Evolutionary conservation across 2,113 vertebrate genomes (phyloP).

Genomic region (Neolamprologus hecqui): DNA sequence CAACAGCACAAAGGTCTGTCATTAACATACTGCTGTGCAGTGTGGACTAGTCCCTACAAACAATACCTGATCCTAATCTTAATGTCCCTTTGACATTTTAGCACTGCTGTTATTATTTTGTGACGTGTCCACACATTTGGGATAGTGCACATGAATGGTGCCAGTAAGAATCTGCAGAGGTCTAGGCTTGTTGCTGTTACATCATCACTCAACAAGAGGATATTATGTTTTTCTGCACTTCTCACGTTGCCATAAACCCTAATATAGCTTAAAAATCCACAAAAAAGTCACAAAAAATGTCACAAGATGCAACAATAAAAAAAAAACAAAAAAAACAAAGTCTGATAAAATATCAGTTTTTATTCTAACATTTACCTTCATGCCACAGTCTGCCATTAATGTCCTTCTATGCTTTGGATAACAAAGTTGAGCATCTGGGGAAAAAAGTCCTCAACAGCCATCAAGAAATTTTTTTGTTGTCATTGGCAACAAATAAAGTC

Average conservation of each 20-base stretch:
- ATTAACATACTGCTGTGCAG: background rate
- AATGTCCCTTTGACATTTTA: background rate
- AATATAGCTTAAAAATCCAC: background rate
- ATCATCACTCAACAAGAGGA: background rate
- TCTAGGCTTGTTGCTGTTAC: background rate
- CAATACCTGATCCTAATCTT: background rate
- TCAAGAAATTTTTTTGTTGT: background rate
- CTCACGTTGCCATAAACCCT: background rate
- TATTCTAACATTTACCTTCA: slow-evolving; percentile 69
- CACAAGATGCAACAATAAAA: background rate
- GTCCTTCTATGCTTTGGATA: slow-evolving; percentile 27
- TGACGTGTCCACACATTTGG: accelerated
- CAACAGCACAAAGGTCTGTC: background rate
- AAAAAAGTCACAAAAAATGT: background rate
- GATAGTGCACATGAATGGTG: background rate
- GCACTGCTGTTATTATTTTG: background rate
- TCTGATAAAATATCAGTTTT: slow-evolving; percentile 68
- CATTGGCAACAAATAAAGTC: background rate
- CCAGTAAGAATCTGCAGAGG: background rate
- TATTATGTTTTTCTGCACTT: background rate
- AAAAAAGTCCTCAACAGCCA: slow-evolving; percentile 35
- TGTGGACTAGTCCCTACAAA: background rate
- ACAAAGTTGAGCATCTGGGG: slow-evolving; percentile 34
- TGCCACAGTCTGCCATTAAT: slow-evolving; percentile 54
- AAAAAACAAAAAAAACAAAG: too few relatives aligned